Base-by-base conservation (phyloP, 2,797 vertebrate species). In the Morus bassanus region DNA sequence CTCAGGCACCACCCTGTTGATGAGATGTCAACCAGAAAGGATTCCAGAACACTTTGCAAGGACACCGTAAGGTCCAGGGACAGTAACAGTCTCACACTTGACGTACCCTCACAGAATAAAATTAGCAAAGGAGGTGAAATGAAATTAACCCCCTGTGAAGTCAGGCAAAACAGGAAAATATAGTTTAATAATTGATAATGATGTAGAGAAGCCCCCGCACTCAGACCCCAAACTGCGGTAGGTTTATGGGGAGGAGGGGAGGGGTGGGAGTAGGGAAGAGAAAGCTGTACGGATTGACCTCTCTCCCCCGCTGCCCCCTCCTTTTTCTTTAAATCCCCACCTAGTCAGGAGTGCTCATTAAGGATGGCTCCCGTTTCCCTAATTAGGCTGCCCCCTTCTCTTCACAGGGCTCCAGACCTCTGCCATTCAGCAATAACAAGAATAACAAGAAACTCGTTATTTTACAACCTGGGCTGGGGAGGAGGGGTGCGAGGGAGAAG, bases 171-270 rank as follows among this genome's bases (percentile, higher is more conserved):
- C 16, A 75, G 50, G 48, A 76, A 70, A 94, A 96, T 88, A 84
- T 8, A 16, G 8, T 70, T 86, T 82, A 85, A 87, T 89, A 91
- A 86, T 25, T 4, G 1, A 57, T 80, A 84, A 50, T 3, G 63
- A 80, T 37, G 27, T 6, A 28, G 59, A 73, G 93, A 96, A 97
- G 91, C 91, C 75, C 46, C 61, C 3, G 5, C 0, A 4, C 65
- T 95, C 78, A 67, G 80, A 91, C 76, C 72, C 81, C 88, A 78
- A 88, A 97, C 98, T 99, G 98, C 96, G 98, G 98, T 98, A 98
- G 98, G 98, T 99, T 98, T 98, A 98, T 86, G 69, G 97, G 96
- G 94, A 60, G 89, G 95, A 78, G 67, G 76, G 70, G 64, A 78
- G 31, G 61, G 33, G 37, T 80, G 56, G 77, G 84, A 89, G 54